Conservation (phyloP, 2,888 invertebrate genomes). For the Eupithecia insigniata region DNA sequence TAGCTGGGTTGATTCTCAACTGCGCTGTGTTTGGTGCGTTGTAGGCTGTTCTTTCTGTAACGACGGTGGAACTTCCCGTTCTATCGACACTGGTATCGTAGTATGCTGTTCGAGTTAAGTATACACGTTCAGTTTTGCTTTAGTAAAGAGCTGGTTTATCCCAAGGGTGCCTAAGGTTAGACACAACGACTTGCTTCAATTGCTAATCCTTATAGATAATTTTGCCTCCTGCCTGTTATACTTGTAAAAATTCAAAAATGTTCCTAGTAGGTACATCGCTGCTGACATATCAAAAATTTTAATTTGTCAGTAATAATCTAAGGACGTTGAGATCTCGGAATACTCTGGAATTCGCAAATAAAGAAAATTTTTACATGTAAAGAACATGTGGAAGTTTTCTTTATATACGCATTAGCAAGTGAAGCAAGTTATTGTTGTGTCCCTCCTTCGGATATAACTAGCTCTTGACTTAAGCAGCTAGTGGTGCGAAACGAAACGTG, state of each 20-base stretch:
- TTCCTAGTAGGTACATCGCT: not conserved
- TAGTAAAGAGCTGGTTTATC: constrained; percentile 90
- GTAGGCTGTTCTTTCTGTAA: constrained; percentile 86
- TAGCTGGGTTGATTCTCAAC: constrained; percentile 96
- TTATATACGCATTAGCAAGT: too few relatives aligned
- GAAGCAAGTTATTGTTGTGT: too few relatives aligned
- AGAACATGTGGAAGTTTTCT: too few relatives aligned
- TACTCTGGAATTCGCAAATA: not conserved
- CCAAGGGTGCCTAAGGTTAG: constrained; percentile 87
- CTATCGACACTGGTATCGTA: constrained; percentile 96
- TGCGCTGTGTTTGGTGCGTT: constrained; percentile 94
- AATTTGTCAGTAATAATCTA: not conserved
- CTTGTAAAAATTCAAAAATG: not conserved
- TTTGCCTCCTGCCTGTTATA: not conserved
- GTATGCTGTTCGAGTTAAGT: constrained; percentile 96
- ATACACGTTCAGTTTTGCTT: constrained; percentile 96
- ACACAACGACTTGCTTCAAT: not conserved
- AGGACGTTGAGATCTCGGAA: not conserved
- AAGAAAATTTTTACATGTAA: not conserved
- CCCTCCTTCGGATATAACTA: too few relatives aligned
- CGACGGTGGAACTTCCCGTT: constrained; percentile 97
- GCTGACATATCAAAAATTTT: not conserved
- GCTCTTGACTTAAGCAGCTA: too few relatives aligned
- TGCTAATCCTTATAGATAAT: not conserved
- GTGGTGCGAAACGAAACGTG: too few relatives aligned